Evolutionary conservation across 1,140 invertebrate genomes (phyloP).

Genomic region (Bombus terrestris): DNA sequence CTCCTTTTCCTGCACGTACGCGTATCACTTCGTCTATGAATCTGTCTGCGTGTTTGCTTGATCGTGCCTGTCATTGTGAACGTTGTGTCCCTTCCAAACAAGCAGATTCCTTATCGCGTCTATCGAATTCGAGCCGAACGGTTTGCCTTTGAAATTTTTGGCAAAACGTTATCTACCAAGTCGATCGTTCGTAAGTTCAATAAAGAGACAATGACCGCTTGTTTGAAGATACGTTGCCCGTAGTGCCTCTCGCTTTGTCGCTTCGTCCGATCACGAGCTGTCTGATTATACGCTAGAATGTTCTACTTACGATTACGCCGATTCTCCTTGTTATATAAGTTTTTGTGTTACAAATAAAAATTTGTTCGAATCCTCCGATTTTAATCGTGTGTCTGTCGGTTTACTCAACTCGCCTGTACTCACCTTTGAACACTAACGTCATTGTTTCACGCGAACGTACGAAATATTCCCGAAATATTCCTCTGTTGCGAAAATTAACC

Average conservation of each 20-base stretch:
- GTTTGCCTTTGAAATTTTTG: not conserved
- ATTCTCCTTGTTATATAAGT: not conserved
- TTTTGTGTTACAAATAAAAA: conserved; percentile 12
- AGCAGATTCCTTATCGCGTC: not conserved
- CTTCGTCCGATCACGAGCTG: not conserved
- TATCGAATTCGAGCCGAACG: not conserved
- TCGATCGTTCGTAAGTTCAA: too few species aligned
- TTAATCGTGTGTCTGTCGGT: not conserved
- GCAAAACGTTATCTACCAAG: not conserved
- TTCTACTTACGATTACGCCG: conserved; percentile 3
- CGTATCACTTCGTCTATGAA: not conserved
- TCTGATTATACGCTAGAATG: not conserved
- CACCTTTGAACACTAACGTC: not conserved
- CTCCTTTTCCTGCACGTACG: not conserved
- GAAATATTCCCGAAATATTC: not conserved
- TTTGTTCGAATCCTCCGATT: not conserved
- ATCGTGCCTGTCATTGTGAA: not conserved
- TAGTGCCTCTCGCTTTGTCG: not conserved
- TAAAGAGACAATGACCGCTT: not conserved
- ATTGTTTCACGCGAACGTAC: not conserved
- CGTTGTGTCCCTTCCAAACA: not conserved
- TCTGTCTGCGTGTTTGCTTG: not conserved
- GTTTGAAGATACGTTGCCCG: not conserved
- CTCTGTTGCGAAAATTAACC: too few species aligned
- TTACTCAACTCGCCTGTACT: not conserved